Evolutionary conservation across 1,140 invertebrate species (phyloP).

Genomic region (Drosophila seguyi): DNA sequence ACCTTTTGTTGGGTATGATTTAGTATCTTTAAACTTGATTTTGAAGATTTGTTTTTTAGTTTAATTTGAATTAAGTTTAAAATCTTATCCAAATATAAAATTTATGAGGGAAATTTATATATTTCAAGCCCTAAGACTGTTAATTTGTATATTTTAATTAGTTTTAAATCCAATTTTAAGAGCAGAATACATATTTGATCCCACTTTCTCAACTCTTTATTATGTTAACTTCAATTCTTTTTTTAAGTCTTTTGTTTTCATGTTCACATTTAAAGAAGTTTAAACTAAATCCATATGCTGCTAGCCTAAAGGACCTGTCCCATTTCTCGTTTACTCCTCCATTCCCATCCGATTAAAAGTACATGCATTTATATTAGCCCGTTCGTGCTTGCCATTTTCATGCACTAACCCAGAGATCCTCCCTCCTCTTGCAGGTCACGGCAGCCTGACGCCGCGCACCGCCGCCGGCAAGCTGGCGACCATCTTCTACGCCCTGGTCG

Average conservation of each 20-base stretch:
- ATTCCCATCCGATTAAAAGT: conserved; percentile 29
- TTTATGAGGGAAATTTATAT: fast-evolving
- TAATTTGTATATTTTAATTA: neutral
- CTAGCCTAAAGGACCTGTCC: neutral
- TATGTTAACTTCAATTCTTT: neutral
- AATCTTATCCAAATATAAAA: neutral
- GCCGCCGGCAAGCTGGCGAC: conserved; percentile 92
- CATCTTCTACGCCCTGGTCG: conserved; percentile 93
- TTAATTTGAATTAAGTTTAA: neutral
- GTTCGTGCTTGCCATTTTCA: conserved; percentile 22
- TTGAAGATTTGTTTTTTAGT: no score
- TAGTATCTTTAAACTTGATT: neutral
- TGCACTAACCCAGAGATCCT: conserved; percentile 15
- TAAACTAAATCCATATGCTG: conserved; percentile 10
- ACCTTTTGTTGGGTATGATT: neutral
- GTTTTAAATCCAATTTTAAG: no score
- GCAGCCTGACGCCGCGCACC: conserved; percentile 92
- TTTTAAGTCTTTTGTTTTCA: neutral
- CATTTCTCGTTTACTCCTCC: neutral
- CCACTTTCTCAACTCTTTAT: no score
- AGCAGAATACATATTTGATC: no score
- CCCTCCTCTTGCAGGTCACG: conserved; percentile 88
- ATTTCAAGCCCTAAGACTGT: fast-evolving
- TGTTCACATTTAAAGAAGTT: neutral
- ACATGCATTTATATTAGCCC: conserved; percentile 36